Percentiles rank a stretch among this genome's conserved stretches.
Conservation (phyloP, 2,113 vertebrate species). For the Catharus minimus region DNA sequence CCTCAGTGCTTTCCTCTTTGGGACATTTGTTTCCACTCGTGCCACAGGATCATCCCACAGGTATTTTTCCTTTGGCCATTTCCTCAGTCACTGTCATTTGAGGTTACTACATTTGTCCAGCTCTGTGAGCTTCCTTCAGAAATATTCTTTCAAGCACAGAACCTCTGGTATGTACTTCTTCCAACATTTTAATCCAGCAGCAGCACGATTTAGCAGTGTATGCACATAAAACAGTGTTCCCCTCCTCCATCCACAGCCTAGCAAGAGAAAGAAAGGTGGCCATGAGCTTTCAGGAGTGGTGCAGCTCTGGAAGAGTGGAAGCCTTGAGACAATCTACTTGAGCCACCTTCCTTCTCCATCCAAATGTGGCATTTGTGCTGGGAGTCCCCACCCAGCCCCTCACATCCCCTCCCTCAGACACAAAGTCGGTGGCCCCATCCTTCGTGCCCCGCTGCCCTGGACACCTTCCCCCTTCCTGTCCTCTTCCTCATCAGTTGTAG, state of each 20-base stretch:
- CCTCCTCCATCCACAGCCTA: background rate
- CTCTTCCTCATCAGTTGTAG: background rate
- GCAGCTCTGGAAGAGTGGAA: background rate
- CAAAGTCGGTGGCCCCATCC: background rate
- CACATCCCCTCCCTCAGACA: background rate
- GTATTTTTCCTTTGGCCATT: background rate
- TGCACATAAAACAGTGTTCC: background rate
- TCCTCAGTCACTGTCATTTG: background rate
- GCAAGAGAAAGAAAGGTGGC: background rate
- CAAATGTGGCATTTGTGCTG: background rate
- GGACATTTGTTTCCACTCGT: background rate
- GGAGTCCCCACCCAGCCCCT: background rate
- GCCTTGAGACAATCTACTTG: background rate
- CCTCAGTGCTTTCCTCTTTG: background rate
- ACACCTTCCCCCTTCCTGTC: background rate
- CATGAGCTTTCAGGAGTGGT: background rate
- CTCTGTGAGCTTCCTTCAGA: background rate
- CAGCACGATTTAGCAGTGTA: rapidly evolving
- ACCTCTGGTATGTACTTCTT: background rate
- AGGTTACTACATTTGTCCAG: background rate
- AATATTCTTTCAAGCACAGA: background rate
- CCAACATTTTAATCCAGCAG: background rate
- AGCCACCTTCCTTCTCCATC: background rate
- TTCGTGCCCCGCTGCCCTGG: background rate
- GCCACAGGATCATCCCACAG: background rate